Conservation (phyloP, 2,797 vertebrate species). For the Nyctibius grandis region DNA sequence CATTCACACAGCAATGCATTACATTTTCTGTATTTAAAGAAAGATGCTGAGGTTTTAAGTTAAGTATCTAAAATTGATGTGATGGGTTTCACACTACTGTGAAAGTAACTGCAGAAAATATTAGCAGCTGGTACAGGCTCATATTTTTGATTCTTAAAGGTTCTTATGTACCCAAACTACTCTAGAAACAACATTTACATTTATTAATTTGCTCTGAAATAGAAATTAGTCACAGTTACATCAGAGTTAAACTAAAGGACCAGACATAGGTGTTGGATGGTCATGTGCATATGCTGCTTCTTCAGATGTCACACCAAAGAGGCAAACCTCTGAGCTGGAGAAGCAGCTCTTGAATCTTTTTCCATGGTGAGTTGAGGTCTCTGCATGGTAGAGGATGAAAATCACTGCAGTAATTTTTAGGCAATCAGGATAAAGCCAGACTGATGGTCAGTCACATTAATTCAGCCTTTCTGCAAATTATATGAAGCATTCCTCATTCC, state of each 20-base stretch:
- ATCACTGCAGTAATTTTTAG: background rate
- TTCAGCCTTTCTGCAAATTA: background rate
- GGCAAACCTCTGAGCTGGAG: background rate
- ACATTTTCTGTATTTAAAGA: background rate
- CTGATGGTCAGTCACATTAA: background rate
- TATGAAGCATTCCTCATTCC: background rate
- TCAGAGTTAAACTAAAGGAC: background rate
- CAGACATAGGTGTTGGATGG: background rate
- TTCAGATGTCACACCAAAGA: background rate
- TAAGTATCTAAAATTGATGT: background rate
- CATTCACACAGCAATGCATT: background rate
- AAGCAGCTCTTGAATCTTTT: background rate
- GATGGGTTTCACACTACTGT: background rate
- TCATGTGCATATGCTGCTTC: fast-evolving
- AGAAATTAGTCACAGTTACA: background rate
- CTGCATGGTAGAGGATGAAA: background rate
- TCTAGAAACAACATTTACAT: background rate
- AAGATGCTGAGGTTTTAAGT: background rate
- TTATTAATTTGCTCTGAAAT: background rate
- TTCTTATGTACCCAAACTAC: fast-evolving
- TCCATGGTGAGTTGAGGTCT: background rate
- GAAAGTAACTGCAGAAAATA: background rate
- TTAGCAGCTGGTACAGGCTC: background rate
- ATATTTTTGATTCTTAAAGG: background rate
- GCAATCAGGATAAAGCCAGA: background rate